phyloP scores from a whole-genome alignment of 2,797 vertebrate species.

The Anabas testudineus region DNA sequence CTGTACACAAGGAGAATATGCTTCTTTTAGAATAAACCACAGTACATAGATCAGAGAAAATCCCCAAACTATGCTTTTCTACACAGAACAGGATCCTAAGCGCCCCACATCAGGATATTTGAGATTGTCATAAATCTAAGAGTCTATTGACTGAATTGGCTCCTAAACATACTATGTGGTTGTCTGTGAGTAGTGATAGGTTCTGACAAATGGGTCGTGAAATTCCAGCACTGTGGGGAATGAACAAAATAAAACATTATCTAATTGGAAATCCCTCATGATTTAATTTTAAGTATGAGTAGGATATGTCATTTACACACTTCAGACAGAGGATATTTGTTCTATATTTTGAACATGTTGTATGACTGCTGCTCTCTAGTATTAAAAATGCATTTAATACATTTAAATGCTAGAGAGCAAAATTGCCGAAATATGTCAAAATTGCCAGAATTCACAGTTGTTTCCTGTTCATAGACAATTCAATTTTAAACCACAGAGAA shows the following conservation, averaged over 20 bases:
- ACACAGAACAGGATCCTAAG: background rate
- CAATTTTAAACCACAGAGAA: background rate
- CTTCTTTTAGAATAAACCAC: background rate
- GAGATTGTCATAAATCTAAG: background rate
- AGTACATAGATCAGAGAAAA: background rate
- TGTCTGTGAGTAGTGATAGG: slow-evolving; percentile 5
- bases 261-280: background rate
- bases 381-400: no score
- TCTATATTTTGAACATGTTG: background rate
- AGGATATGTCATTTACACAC: background rate
- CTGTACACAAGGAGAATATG: background rate
- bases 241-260: background rate
- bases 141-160: background rate
- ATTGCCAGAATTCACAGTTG: background rate
- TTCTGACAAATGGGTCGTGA: no score
- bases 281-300: background rate
- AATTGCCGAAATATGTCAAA: no score
- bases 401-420: no score
- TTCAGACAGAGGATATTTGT: background rate
- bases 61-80: background rate
- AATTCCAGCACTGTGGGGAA: no score
- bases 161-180: background rate
- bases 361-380: no score
- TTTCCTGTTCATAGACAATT: background rate
- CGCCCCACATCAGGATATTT: background rate